Percentiles rank a stretch among this genome's conserved stretches.
Conservation (phyloP, 2,888 invertebrate genomes). For the Phasia obesa region DNA sequence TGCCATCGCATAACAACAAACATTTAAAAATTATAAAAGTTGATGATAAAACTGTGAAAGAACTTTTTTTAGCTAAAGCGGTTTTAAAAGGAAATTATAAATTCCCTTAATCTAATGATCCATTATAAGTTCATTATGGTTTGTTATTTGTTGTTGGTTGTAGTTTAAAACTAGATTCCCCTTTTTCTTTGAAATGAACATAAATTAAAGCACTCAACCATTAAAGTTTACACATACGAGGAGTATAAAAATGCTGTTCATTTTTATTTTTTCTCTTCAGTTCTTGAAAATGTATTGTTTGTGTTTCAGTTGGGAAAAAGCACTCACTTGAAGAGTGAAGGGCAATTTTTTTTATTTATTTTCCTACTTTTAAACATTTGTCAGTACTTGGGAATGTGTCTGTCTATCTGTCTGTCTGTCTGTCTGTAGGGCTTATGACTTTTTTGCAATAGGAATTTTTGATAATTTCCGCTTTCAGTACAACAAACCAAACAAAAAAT, state of each 20-base stretch:
- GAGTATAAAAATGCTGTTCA: constrained; percentile 5
- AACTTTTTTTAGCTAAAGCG: constrained; percentile 2
- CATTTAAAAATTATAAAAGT: neutral
- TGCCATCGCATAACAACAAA: neutral
- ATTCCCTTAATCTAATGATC: constrained; percentile 69
- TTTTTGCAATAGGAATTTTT: constrained; percentile 60
- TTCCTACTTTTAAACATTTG: constrained; percentile 24
- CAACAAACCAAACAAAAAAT: neutral
- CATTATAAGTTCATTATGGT: constrained; percentile 64
- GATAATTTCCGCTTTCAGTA: constrained; percentile 63
- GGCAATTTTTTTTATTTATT: constrained; percentile 47
- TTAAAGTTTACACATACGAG: constrained; percentile 42
- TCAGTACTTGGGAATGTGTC: constrained; percentile 1
- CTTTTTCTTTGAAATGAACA: constrained; percentile 44
- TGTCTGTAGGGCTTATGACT: constrained; percentile 18
- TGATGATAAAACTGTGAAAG: constrained; percentile 18
- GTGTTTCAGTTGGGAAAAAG: constrained; percentile 6
- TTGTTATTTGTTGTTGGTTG: constrained; percentile 2
- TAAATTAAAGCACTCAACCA: constrained; percentile 64
- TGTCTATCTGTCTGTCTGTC: neutral
- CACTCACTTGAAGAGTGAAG: neutral
- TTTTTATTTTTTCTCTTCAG: neutral
- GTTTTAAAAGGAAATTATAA: constrained; percentile 62
- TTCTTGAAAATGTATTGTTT: constrained; percentile 19
- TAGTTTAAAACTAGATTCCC: constrained; percentile 36